Conservation (phyloP, 2,888 invertebrate genomes). For the Parascotia fuliginaria region DNA sequence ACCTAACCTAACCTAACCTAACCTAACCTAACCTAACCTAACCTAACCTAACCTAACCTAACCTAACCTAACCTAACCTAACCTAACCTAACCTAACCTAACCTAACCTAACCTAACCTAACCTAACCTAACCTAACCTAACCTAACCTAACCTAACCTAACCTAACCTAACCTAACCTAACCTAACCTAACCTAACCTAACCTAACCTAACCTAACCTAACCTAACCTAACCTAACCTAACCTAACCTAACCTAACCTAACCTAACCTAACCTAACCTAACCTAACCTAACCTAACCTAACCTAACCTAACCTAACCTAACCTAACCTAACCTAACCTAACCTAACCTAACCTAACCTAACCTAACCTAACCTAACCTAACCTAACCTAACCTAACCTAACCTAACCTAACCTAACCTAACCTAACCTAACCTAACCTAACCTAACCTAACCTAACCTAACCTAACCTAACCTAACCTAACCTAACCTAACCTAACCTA, state of each 20-base stretch:
- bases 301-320: conserved; percentile 14
- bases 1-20: no score
- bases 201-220: conserved; percentile 10
- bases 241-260: conserved; percentile 10
- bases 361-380: conserved; percentile 10
- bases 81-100: no score
- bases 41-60: no score
- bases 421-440: conserved; percentile 1
- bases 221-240: conserved; percentile 10
- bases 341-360: conserved; percentile 4
- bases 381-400: conserved; percentile 5
- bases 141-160: conserved; percentile 4
- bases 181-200: conserved; percentile 8
- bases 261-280: conserved; percentile 10
- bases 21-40: no score
- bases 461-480: conserved; percentile 11
- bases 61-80: no score
- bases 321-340: conserved; percentile 9
- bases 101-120: no score
- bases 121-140: conserved; percentile 7
- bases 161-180: conserved; percentile 1
- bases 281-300: conserved; percentile 18
- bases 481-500: conserved; percentile 18
- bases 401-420: conserved; percentile 3
- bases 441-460: conserved; percentile 11